phyloP scores from a whole-genome alignment of 2,888 invertebrate species.

The Sipha maydis region DNA sequence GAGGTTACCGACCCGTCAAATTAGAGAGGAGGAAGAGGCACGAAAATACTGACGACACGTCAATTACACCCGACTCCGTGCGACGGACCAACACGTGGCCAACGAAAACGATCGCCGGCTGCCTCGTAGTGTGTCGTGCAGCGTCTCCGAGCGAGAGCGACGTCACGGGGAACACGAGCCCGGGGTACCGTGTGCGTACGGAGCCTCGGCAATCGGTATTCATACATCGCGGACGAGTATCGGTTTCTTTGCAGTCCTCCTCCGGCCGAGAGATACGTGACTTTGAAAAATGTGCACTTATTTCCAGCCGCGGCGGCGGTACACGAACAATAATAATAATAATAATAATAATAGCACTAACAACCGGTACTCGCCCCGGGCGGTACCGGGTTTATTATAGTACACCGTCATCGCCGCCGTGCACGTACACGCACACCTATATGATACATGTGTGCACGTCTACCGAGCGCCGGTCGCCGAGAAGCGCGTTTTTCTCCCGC shows the following conservation, averaged over 20 bases:
- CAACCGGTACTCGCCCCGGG: slow-evolving; percentile 49
- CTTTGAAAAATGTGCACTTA: slow-evolving; percentile 51
- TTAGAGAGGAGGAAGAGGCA: too few species aligned
- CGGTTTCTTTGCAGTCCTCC: slow-evolving; percentile 28
- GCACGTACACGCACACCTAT: slow-evolving; percentile 16
- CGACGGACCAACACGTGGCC: background rate
- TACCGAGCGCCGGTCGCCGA: background rate
- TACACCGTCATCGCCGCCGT: background rate
- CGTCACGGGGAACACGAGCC: background rate
- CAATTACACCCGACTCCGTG: background rate
- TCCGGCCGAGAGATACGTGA: slow-evolving; percentile 28
- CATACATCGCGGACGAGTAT: slow-evolving; percentile 5
- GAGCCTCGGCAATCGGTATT: slow-evolving; percentile 1
- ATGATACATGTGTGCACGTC: too few species aligned
- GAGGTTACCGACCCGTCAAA: too few species aligned
- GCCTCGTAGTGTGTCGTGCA: background rate
- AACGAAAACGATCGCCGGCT: background rate
- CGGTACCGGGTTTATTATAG: slow-evolving; percentile 26
- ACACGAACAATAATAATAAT: background rate
- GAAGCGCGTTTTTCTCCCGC: slow-evolving; percentile 24
- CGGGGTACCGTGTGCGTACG: background rate
- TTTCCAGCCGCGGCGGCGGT: slow-evolving; percentile 3
- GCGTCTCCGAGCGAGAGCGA: background rate
- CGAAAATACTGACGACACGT: too few species aligned
- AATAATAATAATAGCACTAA: background rate